Percentiles rank a stretch among this genome's conserved stretches.
Conservation (phyloP, 2,888 invertebrate genomes). For the Caenorhabditis sinica region DNA sequence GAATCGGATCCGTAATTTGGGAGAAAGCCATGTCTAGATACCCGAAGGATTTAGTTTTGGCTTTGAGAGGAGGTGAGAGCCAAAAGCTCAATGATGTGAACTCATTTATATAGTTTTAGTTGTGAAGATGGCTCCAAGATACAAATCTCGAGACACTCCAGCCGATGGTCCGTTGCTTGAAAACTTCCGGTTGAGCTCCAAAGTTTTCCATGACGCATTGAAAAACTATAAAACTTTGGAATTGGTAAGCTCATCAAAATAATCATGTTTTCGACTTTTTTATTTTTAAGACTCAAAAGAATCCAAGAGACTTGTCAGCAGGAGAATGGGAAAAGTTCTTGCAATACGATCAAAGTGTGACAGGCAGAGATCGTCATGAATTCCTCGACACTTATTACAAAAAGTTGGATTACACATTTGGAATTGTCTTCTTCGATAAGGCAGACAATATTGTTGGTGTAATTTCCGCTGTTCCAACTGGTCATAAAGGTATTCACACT, state of each 20-base stretch:
- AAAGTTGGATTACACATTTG: constrained; percentile 60
- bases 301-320: constrained; percentile 32
- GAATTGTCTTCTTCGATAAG: constrained; percentile 41
- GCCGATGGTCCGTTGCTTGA: constrained; percentile 42
- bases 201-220: constrained; percentile 17
- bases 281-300: constrained; percentile 26
- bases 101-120: constrained; percentile 46
- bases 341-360: constrained; percentile 53
- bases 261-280: too few relatives aligned
- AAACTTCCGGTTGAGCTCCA: constrained; percentile 22
- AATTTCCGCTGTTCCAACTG: constrained; percentile 51
- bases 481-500: constrained; percentile 19
- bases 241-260: constrained; percentile 6
- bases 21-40: constrained; percentile 51
- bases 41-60: constrained; percentile 46
- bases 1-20: constrained; percentile 67
- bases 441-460: constrained; percentile 44
- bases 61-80: constrained; percentile 59
- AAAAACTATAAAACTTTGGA: constrained; percentile 19
- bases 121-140: constrained; percentile 53
- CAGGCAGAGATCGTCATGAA: constrained; percentile 61
- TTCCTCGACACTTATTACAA: constrained; percentile 59
- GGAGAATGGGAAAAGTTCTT: constrained; percentile 42
- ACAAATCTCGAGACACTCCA: constrained; percentile 54
- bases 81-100: too few relatives aligned